Conservation (phyloP, 1,140 invertebrate genomes). For the Lerema accius region DNA sequence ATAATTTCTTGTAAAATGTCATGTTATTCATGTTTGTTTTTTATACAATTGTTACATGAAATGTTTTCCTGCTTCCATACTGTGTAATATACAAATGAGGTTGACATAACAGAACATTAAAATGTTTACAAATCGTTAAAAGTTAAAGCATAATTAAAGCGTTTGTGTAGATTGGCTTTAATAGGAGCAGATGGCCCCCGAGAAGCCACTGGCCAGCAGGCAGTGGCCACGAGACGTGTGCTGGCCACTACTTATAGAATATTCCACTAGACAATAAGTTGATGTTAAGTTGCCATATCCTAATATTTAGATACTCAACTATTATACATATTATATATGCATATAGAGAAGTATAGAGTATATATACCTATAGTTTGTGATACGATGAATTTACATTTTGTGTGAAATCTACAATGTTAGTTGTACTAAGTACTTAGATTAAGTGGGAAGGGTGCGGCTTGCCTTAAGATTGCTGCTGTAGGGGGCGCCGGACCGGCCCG, state of each 20-base stretch:
- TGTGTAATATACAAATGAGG: not conserved
- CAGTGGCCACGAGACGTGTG: not conserved
- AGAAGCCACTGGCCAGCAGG: not conserved
- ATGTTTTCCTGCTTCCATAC: not conserved
- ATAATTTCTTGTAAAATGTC: no score
- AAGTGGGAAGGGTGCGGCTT: constrained; percentile 26
- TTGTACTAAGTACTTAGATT: constrained; percentile 47
- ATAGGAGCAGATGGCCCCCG: constrained; percentile 6
- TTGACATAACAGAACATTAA: not conserved
- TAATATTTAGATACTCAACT: constrained; percentile 80
- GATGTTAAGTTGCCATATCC: constrained; percentile 80
- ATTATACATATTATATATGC: constrained; percentile 71
- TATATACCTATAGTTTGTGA: constrained; percentile 81
- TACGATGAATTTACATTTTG: constrained; percentile 79
- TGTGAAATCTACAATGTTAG: constrained; percentile 66
- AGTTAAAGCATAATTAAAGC: not conserved
- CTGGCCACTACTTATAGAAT: constrained; percentile 47
- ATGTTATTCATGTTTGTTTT: not conserved
- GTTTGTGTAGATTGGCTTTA: constrained; percentile 16
- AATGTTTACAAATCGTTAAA: constrained; percentile 14
- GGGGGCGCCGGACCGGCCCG: not conserved
- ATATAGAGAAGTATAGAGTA: constrained; percentile 70
- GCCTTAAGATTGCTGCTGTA: constrained; percentile 7
- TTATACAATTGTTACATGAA: not conserved
- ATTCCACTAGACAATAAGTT: constrained; percentile 81